These are phyloP conservation scores for Pemphredon lugubris DNA, from an alignment of 2,888 invertebrate genomes.

Conservation along the genomic window DNA sequence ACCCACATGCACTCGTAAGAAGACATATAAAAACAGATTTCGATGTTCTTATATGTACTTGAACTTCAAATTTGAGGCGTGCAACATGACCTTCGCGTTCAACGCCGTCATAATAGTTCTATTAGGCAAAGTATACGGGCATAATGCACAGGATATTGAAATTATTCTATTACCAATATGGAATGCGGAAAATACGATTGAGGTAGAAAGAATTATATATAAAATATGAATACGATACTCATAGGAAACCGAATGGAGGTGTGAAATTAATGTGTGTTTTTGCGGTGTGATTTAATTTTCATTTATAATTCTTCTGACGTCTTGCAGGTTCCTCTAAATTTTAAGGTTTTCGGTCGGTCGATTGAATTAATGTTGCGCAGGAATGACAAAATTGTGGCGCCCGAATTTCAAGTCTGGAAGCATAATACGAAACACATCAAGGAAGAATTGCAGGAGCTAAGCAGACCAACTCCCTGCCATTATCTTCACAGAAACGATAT, in stretches of 20 bases:
- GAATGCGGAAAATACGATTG: constrained; percentile 46
- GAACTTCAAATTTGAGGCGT: constrained; percentile 54
- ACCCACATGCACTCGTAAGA: constrained; percentile 34
- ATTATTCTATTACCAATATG: constrained; percentile 67
- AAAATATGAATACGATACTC: no score
- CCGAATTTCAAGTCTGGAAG: constrained; percentile 85
- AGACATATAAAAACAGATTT: no score
- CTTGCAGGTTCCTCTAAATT: constrained; percentile 72
- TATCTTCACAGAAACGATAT: constrained; percentile 84
- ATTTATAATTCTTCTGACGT: neutral
- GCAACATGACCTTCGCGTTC: constrained; percentile 56
- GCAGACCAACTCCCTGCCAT: constrained; percentile 83
- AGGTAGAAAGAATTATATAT: no score
- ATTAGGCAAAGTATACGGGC: constrained; percentile 27
- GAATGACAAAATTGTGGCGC: constrained; percentile 85
- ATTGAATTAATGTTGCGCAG: constrained; percentile 85
- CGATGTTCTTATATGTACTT: constrained; percentile 44
- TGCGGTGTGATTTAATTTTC: neutral
- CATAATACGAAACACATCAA: constrained; percentile 79
- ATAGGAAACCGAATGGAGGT: neutral
- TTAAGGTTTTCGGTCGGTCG: constrained; percentile 75
- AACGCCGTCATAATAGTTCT: constrained; percentile 45
- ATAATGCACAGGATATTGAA: constrained; percentile 56
- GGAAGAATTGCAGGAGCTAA: constrained; percentile 65
- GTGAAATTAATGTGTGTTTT: neutral